A percentile compares a stretch with the other conserved stretches of the same genome.
phyloP scores from a whole-genome alignment of 64 coral and sea anemone species.

The Dendrophyllia cribrosa region DNA sequence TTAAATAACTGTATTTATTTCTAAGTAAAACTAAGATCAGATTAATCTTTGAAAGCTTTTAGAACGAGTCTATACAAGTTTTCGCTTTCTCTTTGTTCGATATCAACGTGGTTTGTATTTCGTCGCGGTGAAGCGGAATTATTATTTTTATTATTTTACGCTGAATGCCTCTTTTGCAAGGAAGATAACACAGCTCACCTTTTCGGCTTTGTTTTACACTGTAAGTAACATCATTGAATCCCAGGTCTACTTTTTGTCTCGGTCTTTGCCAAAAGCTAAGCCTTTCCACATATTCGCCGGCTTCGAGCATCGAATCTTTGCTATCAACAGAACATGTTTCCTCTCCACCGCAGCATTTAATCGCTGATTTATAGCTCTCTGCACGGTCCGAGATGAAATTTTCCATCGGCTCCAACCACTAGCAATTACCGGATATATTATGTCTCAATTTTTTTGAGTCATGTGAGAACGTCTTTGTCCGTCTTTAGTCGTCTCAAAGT shows the following conservation, averaged over 20 bases:
- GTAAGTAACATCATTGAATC: slow-evolving; percentile 90
- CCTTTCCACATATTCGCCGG: slow-evolving; percentile 86
- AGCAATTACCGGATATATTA: slow-evolving; percentile 17
- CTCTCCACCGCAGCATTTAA: slow-evolving; percentile 83
- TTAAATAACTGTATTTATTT: neutral
- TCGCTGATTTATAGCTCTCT: slow-evolving; percentile 86
- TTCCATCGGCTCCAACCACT: slow-evolving; percentile 67
- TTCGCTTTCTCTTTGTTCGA: neutral
- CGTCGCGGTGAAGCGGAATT: neutral
- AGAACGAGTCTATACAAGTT: neutral
- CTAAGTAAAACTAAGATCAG: neutral
- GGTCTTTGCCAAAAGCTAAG: slow-evolving; percentile 92
- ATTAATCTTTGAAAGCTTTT: neutral
- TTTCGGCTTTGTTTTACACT: slow-evolving; percentile 84
- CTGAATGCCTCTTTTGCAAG: neutral
- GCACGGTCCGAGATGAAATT: slow-evolving; percentile 82
- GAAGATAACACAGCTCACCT: slow-evolving; percentile 61
- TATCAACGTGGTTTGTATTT: neutral
- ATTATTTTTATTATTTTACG: neutral
- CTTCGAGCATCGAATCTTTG: slow-evolving; percentile 79
- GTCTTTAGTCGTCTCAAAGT: slow-evolving; percentile 12
- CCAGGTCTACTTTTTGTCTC: slow-evolving; percentile 85
- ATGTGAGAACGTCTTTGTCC: slow-evolving; percentile 37
- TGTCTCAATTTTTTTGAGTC: slow-evolving; percentile 5
- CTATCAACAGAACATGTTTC: slow-evolving; percentile 74